Evolutionary conservation across 30 jellyfish, hydroid and myxozoan species (phyloP).

Genomic region (Aurelia sp.): DNA sequence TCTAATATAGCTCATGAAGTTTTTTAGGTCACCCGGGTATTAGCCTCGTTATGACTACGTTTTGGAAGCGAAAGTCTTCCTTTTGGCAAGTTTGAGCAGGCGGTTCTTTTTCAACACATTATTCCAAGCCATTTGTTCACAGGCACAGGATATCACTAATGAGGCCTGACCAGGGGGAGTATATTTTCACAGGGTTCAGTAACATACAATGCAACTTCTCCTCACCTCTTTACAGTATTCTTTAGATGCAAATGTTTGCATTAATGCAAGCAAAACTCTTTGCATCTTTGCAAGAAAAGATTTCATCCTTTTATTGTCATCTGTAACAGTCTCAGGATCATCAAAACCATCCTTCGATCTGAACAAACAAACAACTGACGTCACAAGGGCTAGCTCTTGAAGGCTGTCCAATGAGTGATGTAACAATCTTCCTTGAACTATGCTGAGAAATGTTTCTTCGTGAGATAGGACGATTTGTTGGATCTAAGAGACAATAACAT

Average conservation of each 20-base stretch:
- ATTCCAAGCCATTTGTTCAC: no score
- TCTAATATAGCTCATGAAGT: no score
- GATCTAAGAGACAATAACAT: conserved; percentile 31
- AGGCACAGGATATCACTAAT: no score
- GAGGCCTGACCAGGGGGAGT: no score
- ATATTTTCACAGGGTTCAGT: no score
- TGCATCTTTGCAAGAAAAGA: conserved; percentile 64
- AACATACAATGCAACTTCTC: neutral
- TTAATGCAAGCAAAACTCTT: conserved; percentile 55
- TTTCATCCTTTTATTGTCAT: conserved; percentile 59
- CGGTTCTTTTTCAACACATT: no score
- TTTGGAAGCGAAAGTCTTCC: no score
- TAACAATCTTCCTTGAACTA: conserved; percentile 60
- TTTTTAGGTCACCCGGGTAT: no score
- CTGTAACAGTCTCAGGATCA: conserved; percentile 67
- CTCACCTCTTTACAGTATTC: conserved; percentile 52
- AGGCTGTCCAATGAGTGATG: conserved; percentile 37
- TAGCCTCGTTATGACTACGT: no score
- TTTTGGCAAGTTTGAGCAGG: no score
- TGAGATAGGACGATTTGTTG: conserved; percentile 77
- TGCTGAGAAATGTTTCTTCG: conserved; percentile 73
- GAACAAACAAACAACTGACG: conserved; percentile 75
- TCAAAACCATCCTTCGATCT: conserved; percentile 26
- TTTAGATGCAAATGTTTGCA: conserved; percentile 58
- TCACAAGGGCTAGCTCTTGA: conserved; percentile 68